phyloP scores from a whole-genome alignment of 2,888 invertebrate genomes.

The Xanthia togata region DNA sequence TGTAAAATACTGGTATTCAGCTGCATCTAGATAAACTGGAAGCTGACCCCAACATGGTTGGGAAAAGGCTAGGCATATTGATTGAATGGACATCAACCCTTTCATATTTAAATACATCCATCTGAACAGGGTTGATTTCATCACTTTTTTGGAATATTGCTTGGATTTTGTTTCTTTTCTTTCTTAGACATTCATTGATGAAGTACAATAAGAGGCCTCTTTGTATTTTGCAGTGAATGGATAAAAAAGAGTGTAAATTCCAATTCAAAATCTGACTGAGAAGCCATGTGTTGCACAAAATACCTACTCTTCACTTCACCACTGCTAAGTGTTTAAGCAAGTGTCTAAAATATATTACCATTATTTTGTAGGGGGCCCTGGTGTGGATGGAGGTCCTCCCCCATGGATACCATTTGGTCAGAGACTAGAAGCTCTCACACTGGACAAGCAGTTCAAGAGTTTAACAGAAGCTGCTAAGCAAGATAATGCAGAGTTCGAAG shows the following conservation, averaged over 20 bases:
- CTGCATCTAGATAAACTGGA: no score
- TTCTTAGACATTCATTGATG: not conserved
- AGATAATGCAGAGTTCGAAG: constrained; percentile 96
- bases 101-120: not conserved
- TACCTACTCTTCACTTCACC: not conserved
- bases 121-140: not conserved
- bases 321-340: not conserved
- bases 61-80: no score
- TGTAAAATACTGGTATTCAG: no score
- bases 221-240: not conserved
- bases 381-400: constrained; percentile 95
- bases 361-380: constrained; percentile 85
- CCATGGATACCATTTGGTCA: constrained; percentile 98
- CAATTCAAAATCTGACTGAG: not conserved
- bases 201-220: not conserved
- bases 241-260: not conserved
- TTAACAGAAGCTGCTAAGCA: constrained; percentile 91
- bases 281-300: not conserved
- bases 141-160: not conserved
- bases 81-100: not conserved
- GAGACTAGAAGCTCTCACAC: constrained; percentile 91
- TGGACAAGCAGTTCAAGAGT: constrained; percentile 93
- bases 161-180: not conserved
- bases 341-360: not conserved
- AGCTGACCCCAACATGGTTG: no score